Conservation (phyloP, 2,113 vertebrate species). For the Marcusenius ussheri region DNA sequence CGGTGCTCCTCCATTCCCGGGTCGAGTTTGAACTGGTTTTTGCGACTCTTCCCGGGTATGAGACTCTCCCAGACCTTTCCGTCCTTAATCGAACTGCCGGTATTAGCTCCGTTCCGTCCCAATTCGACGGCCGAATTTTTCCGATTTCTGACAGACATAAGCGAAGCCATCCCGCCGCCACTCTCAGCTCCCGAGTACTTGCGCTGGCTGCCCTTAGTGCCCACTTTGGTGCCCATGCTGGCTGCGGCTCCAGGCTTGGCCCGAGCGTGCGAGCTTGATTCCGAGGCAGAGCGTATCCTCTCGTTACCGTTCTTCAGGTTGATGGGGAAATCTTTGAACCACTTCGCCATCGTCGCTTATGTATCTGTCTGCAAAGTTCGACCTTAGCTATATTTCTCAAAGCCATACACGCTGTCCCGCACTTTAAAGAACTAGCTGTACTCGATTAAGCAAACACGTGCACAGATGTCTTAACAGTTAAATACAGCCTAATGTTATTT, state of each 20-base stretch:
- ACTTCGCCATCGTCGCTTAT: slow-evolving; percentile 73
- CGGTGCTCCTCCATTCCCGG: slow-evolving; percentile 60
- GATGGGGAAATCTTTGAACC: slow-evolving; percentile 90
- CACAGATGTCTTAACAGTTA: background rate
- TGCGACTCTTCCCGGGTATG: slow-evolving; percentile 73
- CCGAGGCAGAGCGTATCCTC: slow-evolving; percentile 64
- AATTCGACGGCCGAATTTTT: slow-evolving; percentile 78
- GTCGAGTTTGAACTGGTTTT: slow-evolving; percentile 66
- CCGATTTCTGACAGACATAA: slow-evolving; percentile 67
- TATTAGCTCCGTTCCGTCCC: slow-evolving; percentile 49
- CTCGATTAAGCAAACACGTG: background rate
- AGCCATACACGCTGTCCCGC: slow-evolving; percentile 32
- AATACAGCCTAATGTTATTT: background rate
- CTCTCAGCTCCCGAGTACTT: slow-evolving; percentile 51
- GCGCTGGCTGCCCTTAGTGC: slow-evolving; percentile 57
- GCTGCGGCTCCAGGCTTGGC: slow-evolving; percentile 58
- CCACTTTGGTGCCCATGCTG: slow-evolving; percentile 39
- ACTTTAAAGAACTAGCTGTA: background rate
- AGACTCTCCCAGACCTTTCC: slow-evolving; percentile 71
- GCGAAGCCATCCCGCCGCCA: slow-evolving; percentile 44
- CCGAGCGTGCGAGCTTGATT: slow-evolving; percentile 60
- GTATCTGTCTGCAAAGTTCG: background rate
- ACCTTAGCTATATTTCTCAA: background rate
- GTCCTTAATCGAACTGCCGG: slow-evolving; percentile 46
- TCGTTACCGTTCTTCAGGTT: slow-evolving; percentile 81